Conservation (phyloP, 2,113 vertebrate species). For the Thermophis baileyi region DNA sequence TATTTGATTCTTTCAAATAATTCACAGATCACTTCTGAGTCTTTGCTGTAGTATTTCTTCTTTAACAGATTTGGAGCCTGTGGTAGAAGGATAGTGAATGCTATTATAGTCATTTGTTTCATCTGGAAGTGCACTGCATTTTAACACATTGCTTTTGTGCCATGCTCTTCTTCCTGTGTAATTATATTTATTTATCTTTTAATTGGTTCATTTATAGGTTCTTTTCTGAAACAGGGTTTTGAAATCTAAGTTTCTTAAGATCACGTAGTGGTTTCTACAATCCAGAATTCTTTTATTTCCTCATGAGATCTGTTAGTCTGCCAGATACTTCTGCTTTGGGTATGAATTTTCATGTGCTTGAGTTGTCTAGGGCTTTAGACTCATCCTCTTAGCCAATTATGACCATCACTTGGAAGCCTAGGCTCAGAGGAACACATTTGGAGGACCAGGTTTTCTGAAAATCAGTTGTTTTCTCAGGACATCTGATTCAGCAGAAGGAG, state of each 20-base stretch:
- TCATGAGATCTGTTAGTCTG: background rate
- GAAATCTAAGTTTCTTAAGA: background rate
- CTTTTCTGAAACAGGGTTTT: background rate
- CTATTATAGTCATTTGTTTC: background rate
- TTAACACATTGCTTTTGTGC: background rate
- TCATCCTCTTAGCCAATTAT: background rate
- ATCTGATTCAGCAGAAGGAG: background rate
- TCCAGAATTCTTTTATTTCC: background rate
- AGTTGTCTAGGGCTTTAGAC: background rate
- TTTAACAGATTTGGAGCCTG: background rate
- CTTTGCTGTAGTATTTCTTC: background rate
- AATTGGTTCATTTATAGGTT: background rate
- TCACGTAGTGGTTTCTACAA: background rate
- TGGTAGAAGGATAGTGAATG: background rate
- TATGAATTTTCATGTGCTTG: background rate
- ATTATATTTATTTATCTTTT: background rate
- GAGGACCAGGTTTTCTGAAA: background rate
- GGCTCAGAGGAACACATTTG: background rate
- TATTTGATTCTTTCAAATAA: conserved; percentile 2
- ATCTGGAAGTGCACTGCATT: background rate
- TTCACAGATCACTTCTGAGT: background rate
- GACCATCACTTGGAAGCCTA: background rate
- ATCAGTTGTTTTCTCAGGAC: background rate
- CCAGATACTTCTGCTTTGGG: background rate
- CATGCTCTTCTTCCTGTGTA: background rate